Evolutionary conservation across 1,140 invertebrate genomes (phyloP).

Genomic region (Drosophila ananassae): DNA sequence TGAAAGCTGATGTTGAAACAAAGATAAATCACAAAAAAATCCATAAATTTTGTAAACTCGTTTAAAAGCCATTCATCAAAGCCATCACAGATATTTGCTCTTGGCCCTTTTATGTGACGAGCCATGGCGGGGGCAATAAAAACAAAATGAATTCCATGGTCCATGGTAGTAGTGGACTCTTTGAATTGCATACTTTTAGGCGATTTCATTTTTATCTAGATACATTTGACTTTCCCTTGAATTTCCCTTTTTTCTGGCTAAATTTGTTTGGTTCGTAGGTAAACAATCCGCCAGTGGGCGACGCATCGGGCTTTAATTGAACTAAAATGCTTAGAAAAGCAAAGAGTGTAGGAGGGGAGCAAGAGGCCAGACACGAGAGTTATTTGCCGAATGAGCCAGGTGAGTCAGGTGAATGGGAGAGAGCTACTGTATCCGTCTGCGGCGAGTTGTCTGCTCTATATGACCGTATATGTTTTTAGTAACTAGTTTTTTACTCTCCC

Average conservation of each 20-base stretch:
- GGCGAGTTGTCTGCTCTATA: constrained; percentile 59
- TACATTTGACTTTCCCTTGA: constrained; percentile 63
- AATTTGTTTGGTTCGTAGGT: constrained; percentile 47
- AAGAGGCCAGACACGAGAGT: constrained; percentile 6
- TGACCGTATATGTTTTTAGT: constrained; percentile 76
- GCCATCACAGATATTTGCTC: constrained; percentile 12
- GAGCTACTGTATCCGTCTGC: constrained; percentile 33
- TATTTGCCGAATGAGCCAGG: constrained; percentile 38
- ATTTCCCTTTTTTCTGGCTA: constrained; percentile 11
- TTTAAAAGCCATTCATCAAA: constrained; percentile 8
- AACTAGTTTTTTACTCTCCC: constrained; percentile 65
- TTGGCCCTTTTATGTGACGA: constrained; percentile 2
- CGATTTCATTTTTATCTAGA: constrained; percentile 47
- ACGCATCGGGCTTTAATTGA: constrained; percentile 62
- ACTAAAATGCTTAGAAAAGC: constrained; percentile 63
- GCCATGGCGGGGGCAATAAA: constrained; percentile 2
- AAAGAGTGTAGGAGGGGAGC: constrained; percentile 11
- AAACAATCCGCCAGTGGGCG: constrained; percentile 49
- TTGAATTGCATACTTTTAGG: constrained; percentile 53
- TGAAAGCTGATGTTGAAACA: neutral
- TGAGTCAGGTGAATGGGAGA: constrained; percentile 42
- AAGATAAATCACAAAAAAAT: neutral
- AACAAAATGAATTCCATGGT: constrained; percentile 13
- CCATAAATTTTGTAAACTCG: neutral
- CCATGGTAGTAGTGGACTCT: neutral